phyloP scores from a whole-genome alignment of 92 coral and sea anemone genomes.

The Heliopora coerulea region DNA sequence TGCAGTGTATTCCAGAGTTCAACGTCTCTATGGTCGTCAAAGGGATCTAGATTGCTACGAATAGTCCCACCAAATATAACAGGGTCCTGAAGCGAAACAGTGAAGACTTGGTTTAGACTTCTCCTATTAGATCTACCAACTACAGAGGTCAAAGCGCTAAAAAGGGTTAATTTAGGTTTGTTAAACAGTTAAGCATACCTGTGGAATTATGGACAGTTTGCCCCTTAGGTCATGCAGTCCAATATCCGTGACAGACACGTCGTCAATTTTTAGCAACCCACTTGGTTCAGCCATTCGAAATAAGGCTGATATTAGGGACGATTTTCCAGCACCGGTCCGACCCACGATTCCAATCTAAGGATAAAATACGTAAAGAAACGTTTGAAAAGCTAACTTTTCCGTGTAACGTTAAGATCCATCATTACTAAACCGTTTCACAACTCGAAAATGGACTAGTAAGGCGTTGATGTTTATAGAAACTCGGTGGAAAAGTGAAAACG shows the following conservation, averaged over 20 bases:
- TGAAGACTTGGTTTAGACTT: no score
- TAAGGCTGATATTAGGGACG: constrained; percentile 77
- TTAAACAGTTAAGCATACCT: no score
- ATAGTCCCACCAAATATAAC: constrained; percentile 79
- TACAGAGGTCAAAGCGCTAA: no score
- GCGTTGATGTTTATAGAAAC: no score
- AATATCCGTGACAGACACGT: constrained; percentile 67
- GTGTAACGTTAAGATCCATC: no score
- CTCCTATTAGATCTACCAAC: no score
- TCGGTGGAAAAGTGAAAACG: no score
- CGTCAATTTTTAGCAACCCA: constrained; percentile 79
- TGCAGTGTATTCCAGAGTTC: constrained; percentile 81
- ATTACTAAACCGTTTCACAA: no score
- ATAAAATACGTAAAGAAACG: neutral
- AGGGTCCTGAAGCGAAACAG: constrained; percentile 63
- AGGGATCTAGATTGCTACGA: constrained; percentile 82
- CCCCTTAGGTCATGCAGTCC: constrained; percentile 80
- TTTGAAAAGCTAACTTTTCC: no score
- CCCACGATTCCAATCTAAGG: constrained; percentile 90
- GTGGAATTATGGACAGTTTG: constrained; percentile 83
- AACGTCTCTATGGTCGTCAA: constrained; percentile 59
- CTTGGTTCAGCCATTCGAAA: constrained; percentile 77
- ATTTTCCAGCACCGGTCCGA: constrained; percentile 90
- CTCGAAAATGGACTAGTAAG: no score
- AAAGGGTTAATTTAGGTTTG: no score